phyloP scores from a whole-genome alignment of 2,797 vertebrate species.

The Poeciliopsis gracilis region DNA sequence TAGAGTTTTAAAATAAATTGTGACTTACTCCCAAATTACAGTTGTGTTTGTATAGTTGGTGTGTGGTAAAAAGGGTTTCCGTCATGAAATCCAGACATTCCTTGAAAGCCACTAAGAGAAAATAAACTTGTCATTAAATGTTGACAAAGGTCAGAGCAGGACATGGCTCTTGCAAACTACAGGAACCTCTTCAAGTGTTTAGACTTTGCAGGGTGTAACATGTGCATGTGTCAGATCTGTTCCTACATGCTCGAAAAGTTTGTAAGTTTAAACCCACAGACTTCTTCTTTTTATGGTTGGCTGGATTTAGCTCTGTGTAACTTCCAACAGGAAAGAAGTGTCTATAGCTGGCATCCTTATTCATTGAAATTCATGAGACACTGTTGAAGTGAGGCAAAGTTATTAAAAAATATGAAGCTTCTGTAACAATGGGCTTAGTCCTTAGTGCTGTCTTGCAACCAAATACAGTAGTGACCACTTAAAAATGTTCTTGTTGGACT shows the following conservation, averaged over 20 bases:
- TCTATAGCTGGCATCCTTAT: background rate
- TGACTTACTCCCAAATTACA: background rate
- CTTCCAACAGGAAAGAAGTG: background rate
- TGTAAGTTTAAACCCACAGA: background rate
- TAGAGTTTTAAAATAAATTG: background rate
- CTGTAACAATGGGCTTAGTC: background rate
- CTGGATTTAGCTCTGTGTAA: background rate
- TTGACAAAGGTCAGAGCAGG: slow-evolving; percentile 22
- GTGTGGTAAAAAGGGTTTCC: background rate
- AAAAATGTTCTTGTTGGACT: background rate
- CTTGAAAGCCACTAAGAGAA: background rate
- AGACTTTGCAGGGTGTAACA: slow-evolving; percentile 7
- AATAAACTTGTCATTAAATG: slow-evolving; percentile 7
- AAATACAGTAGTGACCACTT: background rate
- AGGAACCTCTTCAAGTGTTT: slow-evolving; percentile 18
- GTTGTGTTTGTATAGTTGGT: background rate
- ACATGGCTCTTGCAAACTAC: slow-evolving; percentile 9
- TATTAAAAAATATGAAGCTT: background rate
- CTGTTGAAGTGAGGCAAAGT: background rate
- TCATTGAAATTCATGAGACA: background rate
- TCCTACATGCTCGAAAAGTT: background rate
- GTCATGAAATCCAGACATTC: slow-evolving; percentile 1
- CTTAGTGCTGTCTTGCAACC: background rate
- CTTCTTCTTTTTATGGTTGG: background rate
- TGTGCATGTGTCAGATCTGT: background rate